Conservation (phyloP, 2,797 vertebrate species). For the Tauraco hartlaubi region DNA sequence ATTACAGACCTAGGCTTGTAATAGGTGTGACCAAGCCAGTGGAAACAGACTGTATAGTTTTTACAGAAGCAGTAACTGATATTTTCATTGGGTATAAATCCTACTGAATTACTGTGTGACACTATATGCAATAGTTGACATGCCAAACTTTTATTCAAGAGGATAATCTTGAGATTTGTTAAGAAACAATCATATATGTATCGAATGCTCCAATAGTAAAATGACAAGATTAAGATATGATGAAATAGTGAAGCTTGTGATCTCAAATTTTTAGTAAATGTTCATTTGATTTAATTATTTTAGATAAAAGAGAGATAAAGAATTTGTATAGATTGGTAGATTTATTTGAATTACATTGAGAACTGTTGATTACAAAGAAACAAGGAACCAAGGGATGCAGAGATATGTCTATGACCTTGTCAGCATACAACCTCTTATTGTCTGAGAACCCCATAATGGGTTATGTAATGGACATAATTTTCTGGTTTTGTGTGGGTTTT, state of each 20-base stretch:
- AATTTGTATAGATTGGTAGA: neutral
- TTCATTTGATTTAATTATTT: neutral
- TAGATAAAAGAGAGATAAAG: neutral
- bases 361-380: neutral
- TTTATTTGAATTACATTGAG: neutral
- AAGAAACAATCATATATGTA: rapidly evolving
- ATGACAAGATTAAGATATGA: neutral
- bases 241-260: neutral
- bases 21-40: neutral
- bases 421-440: neutral
- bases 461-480: neutral
- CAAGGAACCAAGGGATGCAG: neutral
- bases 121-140: neutral
- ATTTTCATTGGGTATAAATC: neutral
- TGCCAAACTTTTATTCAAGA: neutral
- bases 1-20: neutral
- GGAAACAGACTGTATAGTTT: neutral
- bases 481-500: neutral
- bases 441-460: neutral
- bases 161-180: neutral
- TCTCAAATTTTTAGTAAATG: neutral
- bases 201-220: neutral
- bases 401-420: neutral
- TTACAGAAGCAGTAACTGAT: neutral
- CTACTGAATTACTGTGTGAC: neutral